These are phyloP conservation scores for Tipula vernalis DNA, from an alignment of 2,888 invertebrate genomes.

Conservation along the genomic window DNA sequence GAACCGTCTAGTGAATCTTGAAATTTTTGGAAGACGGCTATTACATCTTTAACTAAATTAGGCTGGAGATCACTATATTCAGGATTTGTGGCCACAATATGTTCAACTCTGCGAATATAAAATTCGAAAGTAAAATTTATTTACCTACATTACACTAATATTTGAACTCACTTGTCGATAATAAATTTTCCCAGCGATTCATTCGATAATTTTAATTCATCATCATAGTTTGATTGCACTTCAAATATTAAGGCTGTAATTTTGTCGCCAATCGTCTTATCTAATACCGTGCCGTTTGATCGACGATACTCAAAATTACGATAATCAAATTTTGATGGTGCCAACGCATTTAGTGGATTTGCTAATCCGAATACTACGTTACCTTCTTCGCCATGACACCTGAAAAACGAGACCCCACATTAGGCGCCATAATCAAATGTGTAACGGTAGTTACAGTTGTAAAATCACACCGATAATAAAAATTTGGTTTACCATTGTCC, in stretches of 20 bases:
- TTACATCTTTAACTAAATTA: constrained; percentile 37
- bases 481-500: constrained; percentile 54
- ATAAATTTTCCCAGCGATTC: constrained; percentile 30
- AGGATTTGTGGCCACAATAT: not conserved
- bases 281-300: constrained; percentile 32
- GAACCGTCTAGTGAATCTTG: constrained; percentile 42
- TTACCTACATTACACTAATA: no score
- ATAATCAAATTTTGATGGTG: constrained; percentile 12
- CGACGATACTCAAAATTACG: constrained; percentile 26
- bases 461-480: not conserved
- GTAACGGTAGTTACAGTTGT: not conserved
- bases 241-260: constrained; percentile 25
- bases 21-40: constrained; percentile 46
- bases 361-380: constrained; percentile 6
- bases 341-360: not conserved
- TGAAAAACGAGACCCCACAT: not conserved
- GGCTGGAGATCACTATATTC: constrained; percentile 30
- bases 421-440: not conserved
- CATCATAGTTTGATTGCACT: constrained; percentile 28
- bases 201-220: constrained; percentile 25
- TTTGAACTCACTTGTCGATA: constrained; percentile 22
- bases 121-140: not conserved
- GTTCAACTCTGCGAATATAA: not conserved
- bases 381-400: constrained; percentile 9
- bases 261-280: constrained; percentile 25